These are phyloP conservation scores for Barnardius zonarius DNA, from an alignment of 2,113 vertebrate species.

Conservation along the genomic window DNA sequence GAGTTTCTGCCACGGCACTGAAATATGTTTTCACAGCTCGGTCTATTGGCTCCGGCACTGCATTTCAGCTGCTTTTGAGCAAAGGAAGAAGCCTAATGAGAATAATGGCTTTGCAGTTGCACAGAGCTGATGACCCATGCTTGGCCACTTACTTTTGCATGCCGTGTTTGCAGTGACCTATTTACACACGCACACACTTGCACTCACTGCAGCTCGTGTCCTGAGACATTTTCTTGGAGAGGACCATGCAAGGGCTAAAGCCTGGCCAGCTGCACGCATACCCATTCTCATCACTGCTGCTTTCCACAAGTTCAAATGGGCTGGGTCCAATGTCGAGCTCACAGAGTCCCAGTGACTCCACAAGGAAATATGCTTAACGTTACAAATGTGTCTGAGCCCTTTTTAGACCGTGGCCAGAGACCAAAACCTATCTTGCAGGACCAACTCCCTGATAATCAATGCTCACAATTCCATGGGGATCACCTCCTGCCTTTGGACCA, in stretches of 20 bases:
- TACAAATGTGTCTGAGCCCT: neutral
- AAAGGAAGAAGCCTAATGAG: neutral
- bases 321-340: neutral
- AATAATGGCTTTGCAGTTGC: accelerated
- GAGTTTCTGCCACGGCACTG: neutral
- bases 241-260: neutral
- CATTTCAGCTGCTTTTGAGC: neutral
- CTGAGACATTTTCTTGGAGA: neutral
- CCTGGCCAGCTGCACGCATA: neutral
- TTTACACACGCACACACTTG: accelerated
- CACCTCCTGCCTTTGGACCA: neutral
- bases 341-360: neutral
- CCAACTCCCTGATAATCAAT: neutral
- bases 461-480: neutral
- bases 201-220: neutral
- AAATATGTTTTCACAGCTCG: neutral
- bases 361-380: neutral
- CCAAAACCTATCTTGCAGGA: neutral
- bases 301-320: neutral
- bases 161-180: neutral
- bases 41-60: neutral
- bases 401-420: neutral
- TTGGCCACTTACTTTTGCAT: accelerated
- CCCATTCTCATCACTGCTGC: neutral
- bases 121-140: accelerated